Conservation (phyloP, 2,888 invertebrate genomes). For the Auanema sp. region DNA sequence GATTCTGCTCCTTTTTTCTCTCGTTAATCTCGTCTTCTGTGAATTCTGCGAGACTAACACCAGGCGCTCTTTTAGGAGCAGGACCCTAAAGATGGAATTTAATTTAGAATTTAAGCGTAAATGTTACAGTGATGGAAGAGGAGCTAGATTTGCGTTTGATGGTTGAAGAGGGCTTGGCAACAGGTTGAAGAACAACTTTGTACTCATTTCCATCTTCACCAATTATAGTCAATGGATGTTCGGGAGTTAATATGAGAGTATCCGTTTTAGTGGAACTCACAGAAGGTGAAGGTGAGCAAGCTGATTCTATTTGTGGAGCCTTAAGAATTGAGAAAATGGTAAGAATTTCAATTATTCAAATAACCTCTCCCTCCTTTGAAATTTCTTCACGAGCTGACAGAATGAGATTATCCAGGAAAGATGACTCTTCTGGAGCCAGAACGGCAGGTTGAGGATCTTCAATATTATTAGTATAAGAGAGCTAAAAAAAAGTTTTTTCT, state of each 20-base stretch:
- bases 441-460: not conserved
- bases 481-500: no score
- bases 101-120: not conserved
- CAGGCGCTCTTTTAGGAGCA: constrained; percentile 34
- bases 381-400: constrained; percentile 1
- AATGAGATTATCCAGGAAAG: no score
- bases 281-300: not conserved
- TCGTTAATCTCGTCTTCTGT: constrained; percentile 51
- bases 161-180: not conserved
- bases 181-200: constrained; percentile 25
- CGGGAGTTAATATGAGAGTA: constrained; percentile 24
- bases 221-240: constrained; percentile 28
- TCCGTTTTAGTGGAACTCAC: no score
- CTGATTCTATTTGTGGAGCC: not conserved
- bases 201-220: constrained; percentile 43
- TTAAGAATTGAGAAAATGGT: no score
- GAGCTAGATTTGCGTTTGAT: not conserved
- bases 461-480: no score
- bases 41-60: constrained; percentile 42
- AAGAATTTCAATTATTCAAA: no score
- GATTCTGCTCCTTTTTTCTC: constrained; percentile 61
- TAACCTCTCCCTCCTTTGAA: no score
- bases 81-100: not conserved
- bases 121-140: not conserved
- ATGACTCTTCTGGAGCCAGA: not conserved